phyloP scores from a whole-genome alignment of 2,113 vertebrate genomes.

The Bagarius yarrelli region DNA sequence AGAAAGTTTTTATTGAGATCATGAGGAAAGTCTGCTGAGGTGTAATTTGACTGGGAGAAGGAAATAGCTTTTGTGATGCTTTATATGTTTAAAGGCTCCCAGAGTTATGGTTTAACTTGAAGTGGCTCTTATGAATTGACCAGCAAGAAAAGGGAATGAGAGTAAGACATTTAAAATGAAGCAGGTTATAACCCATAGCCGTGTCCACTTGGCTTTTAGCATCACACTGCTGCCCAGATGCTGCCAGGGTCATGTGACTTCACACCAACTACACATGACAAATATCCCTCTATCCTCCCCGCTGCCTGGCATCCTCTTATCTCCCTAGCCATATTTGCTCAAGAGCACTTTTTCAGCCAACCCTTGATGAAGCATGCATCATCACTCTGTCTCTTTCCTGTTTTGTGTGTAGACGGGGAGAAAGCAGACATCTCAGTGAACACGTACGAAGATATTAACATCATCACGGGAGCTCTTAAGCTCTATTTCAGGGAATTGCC shows the following conservation, averaged over 20 bases:
- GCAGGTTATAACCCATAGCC: slow-evolving; percentile 17
- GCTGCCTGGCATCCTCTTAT: slow-evolving; percentile 25
- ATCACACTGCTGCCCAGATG: background rate
- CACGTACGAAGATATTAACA: slow-evolving; percentile 98
- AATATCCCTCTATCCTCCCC: background rate
- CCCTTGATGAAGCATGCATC: background rate
- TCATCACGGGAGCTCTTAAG: slow-evolving; percentile 97
- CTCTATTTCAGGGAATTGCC: slow-evolving; percentile 99
- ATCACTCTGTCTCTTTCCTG: slow-evolving; percentile 1
- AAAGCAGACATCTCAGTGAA: slow-evolving; percentile 96
- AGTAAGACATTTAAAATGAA: slow-evolving; percentile 3
- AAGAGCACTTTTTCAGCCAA: background rate
- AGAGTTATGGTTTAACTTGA: background rate
- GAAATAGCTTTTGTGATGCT: slow-evolving; percentile 7
- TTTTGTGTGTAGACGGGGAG: slow-evolving; percentile 83
- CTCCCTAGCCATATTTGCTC: slow-evolving; percentile 18
- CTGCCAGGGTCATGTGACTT: slow-evolving; percentile 11
- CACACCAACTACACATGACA: slow-evolving; percentile 11
- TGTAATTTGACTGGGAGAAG: background rate
- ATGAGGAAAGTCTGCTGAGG: background rate
- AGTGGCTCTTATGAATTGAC: background rate
- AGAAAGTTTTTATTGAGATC: background rate
- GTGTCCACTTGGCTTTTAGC: background rate
- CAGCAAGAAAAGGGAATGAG: background rate
- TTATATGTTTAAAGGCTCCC: background rate